These are phyloP conservation scores for Campoplex nolae DNA, from an alignment of 2,888 invertebrate species.

Conservation along the genomic window DNA sequence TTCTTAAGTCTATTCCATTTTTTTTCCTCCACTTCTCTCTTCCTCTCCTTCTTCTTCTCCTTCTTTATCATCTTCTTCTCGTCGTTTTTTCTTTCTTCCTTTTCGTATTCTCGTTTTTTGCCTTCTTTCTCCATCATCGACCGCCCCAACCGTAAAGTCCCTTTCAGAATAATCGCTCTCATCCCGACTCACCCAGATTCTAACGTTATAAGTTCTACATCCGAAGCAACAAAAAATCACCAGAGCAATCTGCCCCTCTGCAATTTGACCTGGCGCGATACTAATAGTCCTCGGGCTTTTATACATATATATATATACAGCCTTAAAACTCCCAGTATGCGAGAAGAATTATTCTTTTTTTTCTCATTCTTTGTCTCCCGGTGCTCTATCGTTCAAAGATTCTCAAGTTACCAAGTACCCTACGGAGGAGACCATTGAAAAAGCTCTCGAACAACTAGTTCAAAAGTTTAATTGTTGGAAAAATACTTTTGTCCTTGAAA, in stretches of 20 bases:
- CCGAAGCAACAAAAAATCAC: slow-evolving; percentile 47
- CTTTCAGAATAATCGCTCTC: slow-evolving; percentile 56
- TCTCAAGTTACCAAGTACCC: slow-evolving; percentile 27
- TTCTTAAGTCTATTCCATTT: slow-evolving; percentile 20
- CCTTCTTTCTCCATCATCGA: slow-evolving; percentile 51
- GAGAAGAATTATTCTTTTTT: background rate
- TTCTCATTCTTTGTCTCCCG: slow-evolving; percentile 14
- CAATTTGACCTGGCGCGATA: slow-evolving; percentile 59
- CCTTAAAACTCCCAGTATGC: background rate
- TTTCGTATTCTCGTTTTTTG: slow-evolving; percentile 22
- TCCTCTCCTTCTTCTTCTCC: slow-evolving; percentile 58
- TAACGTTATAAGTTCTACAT: slow-evolving; percentile 52
- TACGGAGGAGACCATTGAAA: background rate
- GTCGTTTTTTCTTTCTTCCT: slow-evolving; percentile 60
- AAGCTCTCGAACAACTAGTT: background rate
- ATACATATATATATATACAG: background rate
- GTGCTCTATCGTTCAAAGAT: slow-evolving; percentile 4
- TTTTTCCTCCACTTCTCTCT: background rate
- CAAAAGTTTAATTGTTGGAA: background rate
- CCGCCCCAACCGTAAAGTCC: slow-evolving; percentile 43
- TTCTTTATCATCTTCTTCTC: slow-evolving; percentile 38
- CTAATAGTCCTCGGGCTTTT: slow-evolving; percentile 41
- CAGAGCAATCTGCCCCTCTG: slow-evolving; percentile 58
- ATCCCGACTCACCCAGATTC: slow-evolving; percentile 60
- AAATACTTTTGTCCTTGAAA: slow-evolving; percentile 7